These are phyloP conservation scores for Mamestra configurata DNA, from an alignment of 1,140 invertebrate genomes.

Conservation along the genomic window DNA sequence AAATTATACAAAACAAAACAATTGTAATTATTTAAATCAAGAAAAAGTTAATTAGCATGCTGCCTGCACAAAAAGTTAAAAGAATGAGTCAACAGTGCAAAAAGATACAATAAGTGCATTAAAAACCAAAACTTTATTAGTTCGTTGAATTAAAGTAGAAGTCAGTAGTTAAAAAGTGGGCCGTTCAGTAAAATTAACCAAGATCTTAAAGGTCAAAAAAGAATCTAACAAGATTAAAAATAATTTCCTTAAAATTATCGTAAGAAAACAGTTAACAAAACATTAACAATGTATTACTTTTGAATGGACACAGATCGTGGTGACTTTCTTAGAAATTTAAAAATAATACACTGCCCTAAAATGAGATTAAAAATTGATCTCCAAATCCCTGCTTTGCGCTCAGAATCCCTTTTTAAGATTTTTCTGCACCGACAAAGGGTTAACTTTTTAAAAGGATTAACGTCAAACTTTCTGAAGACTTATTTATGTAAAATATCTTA, in stretches of 20 bases:
- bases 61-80: slow-evolving; percentile 15
- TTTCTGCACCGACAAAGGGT: slow-evolving; percentile 48
- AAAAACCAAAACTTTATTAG: neutral
- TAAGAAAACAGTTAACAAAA: slow-evolving; percentile 59
- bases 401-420: slow-evolving; percentile 56
- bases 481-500: slow-evolving; percentile 40
- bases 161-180: neutral
- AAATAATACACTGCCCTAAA: slow-evolving; percentile 60
- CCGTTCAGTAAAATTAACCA: neutral
- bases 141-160: neutral
- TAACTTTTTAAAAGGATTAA: slow-evolving; percentile 71
- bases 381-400: slow-evolving; percentile 51
- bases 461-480: slow-evolving; percentile 53
- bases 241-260: slow-evolving; percentile 51
- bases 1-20: neutral
- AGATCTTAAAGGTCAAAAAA: neutral
- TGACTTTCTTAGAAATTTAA: slow-evolving; percentile 24
- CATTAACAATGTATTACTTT: slow-evolving; percentile 25
- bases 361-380: slow-evolving; percentile 67
- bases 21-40: neutral
- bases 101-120: slow-evolving; percentile 14
- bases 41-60: slow-evolving; percentile 15
- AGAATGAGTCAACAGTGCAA: slow-evolving; percentile 4
- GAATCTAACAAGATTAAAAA: slow-evolving; percentile 1
- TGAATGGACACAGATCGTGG: neutral